phyloP scores from a whole-genome alignment of 2,113 vertebrate genomes.

The Thunnus thynnus region DNA sequence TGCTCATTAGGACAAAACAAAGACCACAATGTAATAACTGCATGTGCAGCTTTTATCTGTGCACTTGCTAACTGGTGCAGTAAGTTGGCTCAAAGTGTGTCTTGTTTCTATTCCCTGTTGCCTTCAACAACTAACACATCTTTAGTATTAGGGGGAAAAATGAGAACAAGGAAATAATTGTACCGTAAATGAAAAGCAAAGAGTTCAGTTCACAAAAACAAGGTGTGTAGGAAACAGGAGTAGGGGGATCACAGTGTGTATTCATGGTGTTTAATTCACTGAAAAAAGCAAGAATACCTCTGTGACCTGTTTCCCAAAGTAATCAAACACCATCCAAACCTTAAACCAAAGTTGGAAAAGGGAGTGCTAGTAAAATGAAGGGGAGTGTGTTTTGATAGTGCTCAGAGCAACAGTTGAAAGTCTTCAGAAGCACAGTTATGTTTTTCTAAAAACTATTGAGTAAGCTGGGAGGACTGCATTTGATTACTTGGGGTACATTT shows the following conservation, averaged over 20 bases:
- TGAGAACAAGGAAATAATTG: background rate
- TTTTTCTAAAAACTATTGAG: background rate
- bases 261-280: background rate
- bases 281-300: slow-evolving; percentile 49
- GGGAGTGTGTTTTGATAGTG: background rate
- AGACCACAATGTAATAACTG: slow-evolving; percentile 36
- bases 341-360: background rate
- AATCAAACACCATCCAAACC: slow-evolving; percentile 53
- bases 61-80: slow-evolving; percentile 3
- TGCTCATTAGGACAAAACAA: slow-evolving; percentile 68
- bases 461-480: background rate
- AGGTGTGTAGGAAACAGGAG: slow-evolving; percentile 44
- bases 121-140: background rate
- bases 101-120: background rate
- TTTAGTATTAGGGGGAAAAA: background rate
- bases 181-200: background rate
- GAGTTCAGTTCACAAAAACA: background rate
- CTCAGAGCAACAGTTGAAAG: background rate
- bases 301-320: slow-evolving; percentile 59
- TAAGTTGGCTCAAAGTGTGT: background rate
- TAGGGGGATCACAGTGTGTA: background rate
- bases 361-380: background rate
- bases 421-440: background rate
- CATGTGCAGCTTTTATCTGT: slow-evolving; percentile 16
- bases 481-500: slow-evolving; percentile 15